phyloP scores from a whole-genome alignment of 2,113 vertebrate genomes.

The Potamarius usumacintae region DNA sequence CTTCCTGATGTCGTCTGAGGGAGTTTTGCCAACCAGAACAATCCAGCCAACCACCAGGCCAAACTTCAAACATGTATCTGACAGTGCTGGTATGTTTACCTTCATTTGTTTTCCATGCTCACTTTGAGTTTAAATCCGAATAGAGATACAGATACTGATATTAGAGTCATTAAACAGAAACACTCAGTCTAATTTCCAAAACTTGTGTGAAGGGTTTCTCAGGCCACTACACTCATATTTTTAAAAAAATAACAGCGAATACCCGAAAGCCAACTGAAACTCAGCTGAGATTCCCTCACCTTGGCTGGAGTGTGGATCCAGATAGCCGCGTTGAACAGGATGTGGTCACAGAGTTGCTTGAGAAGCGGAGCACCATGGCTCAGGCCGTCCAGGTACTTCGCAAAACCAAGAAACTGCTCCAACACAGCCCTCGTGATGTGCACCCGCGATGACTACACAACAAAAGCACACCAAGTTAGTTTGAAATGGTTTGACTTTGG shows the following conservation, averaged over 20 bases:
- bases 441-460: slow-evolving; percentile 85
- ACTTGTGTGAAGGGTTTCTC: neutral
- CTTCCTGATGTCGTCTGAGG: too few relatives aligned
- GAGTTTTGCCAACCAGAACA: neutral
- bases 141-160: too few relatives aligned
- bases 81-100: neutral
- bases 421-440: slow-evolving; percentile 95
- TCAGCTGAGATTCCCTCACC: slow-evolving; percentile 66
- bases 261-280: neutral
- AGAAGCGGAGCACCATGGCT: slow-evolving; percentile 94
- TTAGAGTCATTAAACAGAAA: neutral
- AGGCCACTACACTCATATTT: too few relatives aligned
- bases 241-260: too few relatives aligned
- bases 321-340: slow-evolving; percentile 97
- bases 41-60: neutral
- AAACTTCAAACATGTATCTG: neutral
- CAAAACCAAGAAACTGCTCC: slow-evolving; percentile 97
- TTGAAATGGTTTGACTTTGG: slow-evolving; percentile 8
- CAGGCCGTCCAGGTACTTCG: slow-evolving; percentile 96
- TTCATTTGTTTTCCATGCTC: neutral
- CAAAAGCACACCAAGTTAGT: slow-evolving; percentile 3
- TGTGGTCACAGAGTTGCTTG: slow-evolving; percentile 98
- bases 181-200: neutral
- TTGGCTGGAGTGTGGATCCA: slow-evolving; percentile 99
- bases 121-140: neutral